Conservation (phyloP, 2,797 vertebrate genomes). For the Acanthopagrus latus region DNA sequence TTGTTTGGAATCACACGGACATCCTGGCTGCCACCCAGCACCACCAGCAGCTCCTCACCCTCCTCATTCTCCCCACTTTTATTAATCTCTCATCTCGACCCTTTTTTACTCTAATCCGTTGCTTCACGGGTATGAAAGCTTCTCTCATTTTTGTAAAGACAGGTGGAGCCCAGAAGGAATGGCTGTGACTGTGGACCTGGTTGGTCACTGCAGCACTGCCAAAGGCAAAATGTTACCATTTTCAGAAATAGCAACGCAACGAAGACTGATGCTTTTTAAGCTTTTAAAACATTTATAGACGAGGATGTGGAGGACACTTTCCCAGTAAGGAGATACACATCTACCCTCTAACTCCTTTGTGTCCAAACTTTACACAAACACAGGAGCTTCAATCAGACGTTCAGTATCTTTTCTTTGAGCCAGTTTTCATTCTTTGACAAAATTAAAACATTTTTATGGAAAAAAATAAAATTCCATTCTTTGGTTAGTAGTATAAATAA, state of each 20-base stretch:
- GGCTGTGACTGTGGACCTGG: neutral
- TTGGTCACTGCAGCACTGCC: neutral
- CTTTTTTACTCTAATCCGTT: conserved; percentile 12
- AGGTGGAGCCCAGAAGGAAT: neutral
- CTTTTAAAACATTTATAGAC: neutral
- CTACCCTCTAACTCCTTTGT: neutral
- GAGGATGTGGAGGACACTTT: neutral
- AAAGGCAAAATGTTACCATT: neutral
- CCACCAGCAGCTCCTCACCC: conserved; percentile 35
- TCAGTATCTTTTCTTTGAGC: neutral
- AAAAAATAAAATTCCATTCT: neutral
- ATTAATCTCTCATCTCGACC: conserved; percentile 33
- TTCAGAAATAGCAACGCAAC: conserved; percentile 2
- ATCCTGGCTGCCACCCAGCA: conserved; percentile 58
- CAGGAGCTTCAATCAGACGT: neutral
- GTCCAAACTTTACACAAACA: neutral
- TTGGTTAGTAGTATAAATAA: neutral
- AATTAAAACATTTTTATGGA: too few species aligned
- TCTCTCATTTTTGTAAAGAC: neutral
- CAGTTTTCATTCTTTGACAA: neutral
- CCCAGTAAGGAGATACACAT: neutral
- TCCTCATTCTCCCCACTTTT: conserved; percentile 30
- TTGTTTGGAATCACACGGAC: conserved; percentile 62
- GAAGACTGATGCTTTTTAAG: conserved; percentile 1
- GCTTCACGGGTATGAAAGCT: conserved; percentile 5